phyloP scores from a whole-genome alignment of 2,888 invertebrate genomes.

The Thelaira solivaga region DNA sequence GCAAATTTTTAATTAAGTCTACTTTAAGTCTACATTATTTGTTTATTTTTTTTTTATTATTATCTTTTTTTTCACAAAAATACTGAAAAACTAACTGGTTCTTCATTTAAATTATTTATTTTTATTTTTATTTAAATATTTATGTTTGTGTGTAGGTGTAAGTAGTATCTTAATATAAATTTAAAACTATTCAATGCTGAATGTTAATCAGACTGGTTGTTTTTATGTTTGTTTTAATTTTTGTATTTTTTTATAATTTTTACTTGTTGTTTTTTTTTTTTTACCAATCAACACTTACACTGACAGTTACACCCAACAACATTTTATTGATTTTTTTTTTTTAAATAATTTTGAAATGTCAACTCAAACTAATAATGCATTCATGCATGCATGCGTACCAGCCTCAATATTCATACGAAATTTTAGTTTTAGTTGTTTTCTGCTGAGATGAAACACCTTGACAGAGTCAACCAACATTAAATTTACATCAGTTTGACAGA shows the following conservation, averaged over 20 bases:
- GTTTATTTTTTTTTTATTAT: no score
- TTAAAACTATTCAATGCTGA: neutral
- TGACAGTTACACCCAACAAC: no score
- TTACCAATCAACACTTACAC: neutral
- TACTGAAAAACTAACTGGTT: no score
- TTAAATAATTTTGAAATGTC: neutral
- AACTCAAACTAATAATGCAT: constrained; percentile 24
- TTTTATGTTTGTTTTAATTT: neutral
- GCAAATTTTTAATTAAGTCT: no score
- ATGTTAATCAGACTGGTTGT: constrained; percentile 11
- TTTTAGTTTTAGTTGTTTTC: constrained; percentile 6
- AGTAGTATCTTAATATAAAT: neutral
- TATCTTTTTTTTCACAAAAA: no score
- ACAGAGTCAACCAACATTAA: neutral
- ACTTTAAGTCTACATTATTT: no score
- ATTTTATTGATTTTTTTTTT: neutral
- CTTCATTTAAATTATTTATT: no score
- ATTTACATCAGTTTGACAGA: neutral
- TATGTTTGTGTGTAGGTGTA: neutral
- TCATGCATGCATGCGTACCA: constrained; percentile 25
- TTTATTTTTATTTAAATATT: neutral
- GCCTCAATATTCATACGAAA: no score
- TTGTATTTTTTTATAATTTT: neutral
- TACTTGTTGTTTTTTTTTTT: neutral
- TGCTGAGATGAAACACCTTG: constrained; percentile 31